Evolutionary conservation across 1,140 invertebrate genomes (phyloP), one percentile per base, ranked within the genome.

Genomic region (Propsilocerus akamusi): DNA sequence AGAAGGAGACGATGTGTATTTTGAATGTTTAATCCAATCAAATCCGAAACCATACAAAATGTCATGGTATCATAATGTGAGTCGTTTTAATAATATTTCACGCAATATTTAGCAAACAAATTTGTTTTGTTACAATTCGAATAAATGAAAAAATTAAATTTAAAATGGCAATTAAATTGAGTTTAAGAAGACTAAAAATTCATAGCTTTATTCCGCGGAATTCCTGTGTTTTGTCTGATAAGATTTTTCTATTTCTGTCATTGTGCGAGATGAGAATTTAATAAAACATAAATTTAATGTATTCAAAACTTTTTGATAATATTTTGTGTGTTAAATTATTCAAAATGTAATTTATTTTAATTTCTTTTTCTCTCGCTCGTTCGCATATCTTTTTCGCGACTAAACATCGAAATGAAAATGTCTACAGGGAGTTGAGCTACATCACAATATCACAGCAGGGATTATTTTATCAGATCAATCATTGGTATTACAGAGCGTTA

Each of bases 31-130:
- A 48, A 82, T 88, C 37, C 73, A 75, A 57, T 78, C 85, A 11
- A 87, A 87, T 70, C 86, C 85, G 0, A 83, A 81, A 59, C 76
- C 77, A 11, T 81, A 84, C 60, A 80, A 83, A 58, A 74, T 88
- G 48, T 76, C 81, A 49, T 90, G 85, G 85, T 87, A 78, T 66
- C 85, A 87, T 62, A 80, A 84, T 56, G 86, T 87, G 72, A 83
- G 81, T 74, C 53, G 22, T 26, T 4, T 46, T 32, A n/a, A 30
- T 26, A 48, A 32, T 37, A 49, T 8, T n/a, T 48, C 46, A 12
- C 47, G 23, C 11, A 46, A 32, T 22, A 32, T 6, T 20, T 8
- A 41, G 8, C 17, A 41, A 20, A 8, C 34, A 41, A 12, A 7
- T 37, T 41, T 17, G 5, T 30, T 49, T 22, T 26, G 48, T 32